Evolutionary conservation across 1,140 invertebrate species (phyloP).

Genomic region (Cydia strobilella): DNA sequence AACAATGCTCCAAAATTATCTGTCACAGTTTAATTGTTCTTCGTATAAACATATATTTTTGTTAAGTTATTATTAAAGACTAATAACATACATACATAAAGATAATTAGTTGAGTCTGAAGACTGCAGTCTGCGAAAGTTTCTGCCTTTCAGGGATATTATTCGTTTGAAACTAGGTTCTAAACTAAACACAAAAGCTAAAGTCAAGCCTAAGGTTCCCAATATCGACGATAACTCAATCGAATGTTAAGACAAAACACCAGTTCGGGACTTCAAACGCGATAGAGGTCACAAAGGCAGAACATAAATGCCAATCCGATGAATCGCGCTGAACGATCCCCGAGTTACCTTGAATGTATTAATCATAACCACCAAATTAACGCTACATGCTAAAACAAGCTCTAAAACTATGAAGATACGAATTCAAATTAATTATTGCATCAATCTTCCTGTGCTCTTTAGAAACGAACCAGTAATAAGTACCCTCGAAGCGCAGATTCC

Average conservation of each 20-base stretch:
- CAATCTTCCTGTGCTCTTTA: background rate
- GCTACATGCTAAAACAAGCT: conserved; percentile 36
- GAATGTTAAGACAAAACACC: conserved; percentile 20
- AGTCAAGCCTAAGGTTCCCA: background rate
- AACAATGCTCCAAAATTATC: too few relatives aligned
- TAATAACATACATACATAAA: too few relatives aligned
- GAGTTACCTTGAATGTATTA: background rate
- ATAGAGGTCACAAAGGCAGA: conserved; percentile 10
- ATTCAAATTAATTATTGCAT: conserved; percentile 36
- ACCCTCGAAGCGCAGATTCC: conserved; percentile 44
- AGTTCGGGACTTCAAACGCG: conserved; percentile 7
- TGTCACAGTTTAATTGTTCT: too few relatives aligned
- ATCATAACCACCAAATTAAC: background rate
- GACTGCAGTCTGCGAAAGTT: background rate
- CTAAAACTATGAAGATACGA: conserved; percentile 37
- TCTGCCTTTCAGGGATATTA: background rate
- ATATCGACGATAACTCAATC: background rate
- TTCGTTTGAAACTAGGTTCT: background rate
- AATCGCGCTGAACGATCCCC: background rate
- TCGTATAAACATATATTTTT: too few relatives aligned
- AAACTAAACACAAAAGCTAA: background rate
- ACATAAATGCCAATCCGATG: conserved; percentile 24
- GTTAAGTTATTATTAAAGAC: too few relatives aligned
- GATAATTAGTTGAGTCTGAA: too few relatives aligned
- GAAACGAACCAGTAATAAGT: conserved; percentile 38